Evolutionary conservation across 37 sponge, comb jelly and placozoan genomes (phyloP).

Genomic region (Bolinopsis microptera): DNA sequence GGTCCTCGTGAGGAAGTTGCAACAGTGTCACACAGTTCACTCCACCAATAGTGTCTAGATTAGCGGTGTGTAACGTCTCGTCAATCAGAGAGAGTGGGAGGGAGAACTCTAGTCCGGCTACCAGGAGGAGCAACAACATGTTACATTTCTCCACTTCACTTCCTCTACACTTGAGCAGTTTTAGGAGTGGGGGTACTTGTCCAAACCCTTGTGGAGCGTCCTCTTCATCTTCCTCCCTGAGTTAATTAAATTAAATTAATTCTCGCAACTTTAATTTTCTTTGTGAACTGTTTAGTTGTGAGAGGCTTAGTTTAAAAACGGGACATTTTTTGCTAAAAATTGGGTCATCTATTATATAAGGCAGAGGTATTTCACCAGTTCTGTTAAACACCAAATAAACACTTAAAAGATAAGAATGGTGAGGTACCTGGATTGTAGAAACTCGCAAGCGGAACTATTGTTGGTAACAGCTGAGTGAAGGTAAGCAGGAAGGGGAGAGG

Average conservation of each 20-base stretch:
- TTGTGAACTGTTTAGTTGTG: too few relatives aligned
- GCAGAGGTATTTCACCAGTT: too few relatives aligned
- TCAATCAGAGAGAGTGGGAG: conserved; percentile 69
- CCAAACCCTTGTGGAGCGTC: conserved; percentile 10
- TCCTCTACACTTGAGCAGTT: conserved; percentile 65
- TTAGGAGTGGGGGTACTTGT: conserved; percentile 40
- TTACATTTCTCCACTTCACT: conserved; percentile 72
- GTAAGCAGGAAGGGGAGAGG: conserved; percentile 53
- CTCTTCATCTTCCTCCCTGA: conserved; percentile 12
- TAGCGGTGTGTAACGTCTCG: conserved; percentile 73
- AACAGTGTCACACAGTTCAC: conserved; percentile 68
- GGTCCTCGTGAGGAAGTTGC: conserved; percentile 66
- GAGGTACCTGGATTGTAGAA: background rate
- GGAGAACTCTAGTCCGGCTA: conserved; percentile 70
- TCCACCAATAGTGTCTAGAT: conserved; percentile 67
- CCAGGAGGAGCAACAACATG: conserved; percentile 74
- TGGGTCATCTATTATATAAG: too few relatives aligned
- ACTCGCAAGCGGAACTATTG: background rate
- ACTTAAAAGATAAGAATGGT: too few relatives aligned
- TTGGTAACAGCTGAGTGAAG: conserved; percentile 37
- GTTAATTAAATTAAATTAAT: background rate
- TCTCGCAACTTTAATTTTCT: background rate
- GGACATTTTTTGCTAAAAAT: too few relatives aligned
- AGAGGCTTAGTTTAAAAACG: too few relatives aligned
- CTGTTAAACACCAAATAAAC: too few relatives aligned